Evolutionary conservation across 2,888 invertebrate species (phyloP).

Genomic region (Fragum fragum): DNA sequence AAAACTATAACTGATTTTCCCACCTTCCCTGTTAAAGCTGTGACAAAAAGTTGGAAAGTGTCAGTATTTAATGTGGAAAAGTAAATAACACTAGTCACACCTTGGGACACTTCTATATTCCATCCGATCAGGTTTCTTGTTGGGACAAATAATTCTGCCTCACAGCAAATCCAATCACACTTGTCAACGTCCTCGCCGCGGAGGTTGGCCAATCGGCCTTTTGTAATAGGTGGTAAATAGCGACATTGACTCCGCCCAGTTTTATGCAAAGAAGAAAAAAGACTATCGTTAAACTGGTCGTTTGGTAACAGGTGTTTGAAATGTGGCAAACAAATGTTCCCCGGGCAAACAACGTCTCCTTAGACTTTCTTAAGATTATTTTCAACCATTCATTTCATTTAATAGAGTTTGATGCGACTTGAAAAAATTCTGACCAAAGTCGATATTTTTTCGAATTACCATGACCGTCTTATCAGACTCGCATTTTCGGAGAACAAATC

Average conservation of each 20-base stretch:
- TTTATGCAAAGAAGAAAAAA: conserved; percentile 33
- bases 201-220: conserved; percentile 35
- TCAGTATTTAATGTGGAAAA: conserved; percentile 26
- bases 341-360: not conserved
- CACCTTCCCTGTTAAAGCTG: conserved; percentile 22
- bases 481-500: too few species aligned
- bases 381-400: too few species aligned
- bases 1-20: not conserved
- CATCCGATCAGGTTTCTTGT: conserved; percentile 28
- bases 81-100: conserved; percentile 38
- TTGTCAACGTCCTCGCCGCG: conserved; percentile 29
- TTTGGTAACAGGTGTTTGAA: conserved; percentile 32
- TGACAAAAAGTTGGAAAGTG: conserved; percentile 30
- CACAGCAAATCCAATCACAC: conserved; percentile 35
- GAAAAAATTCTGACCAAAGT: too few species aligned
- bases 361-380: not conserved
- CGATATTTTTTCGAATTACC: too few species aligned
- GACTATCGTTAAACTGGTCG: conserved; percentile 23
- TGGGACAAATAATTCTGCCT: conserved; percentile 48
- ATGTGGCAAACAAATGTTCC: conserved; percentile 3
- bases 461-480: too few species aligned
- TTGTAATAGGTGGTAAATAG: conserved; percentile 31
- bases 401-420: too few species aligned
- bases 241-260: conserved; percentile 32
- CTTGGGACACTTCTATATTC: conserved; percentile 19